Evolutionary conservation across 2,113 vertebrate species (phyloP).

Genomic region (Motacilla tschutschensis): DNA sequence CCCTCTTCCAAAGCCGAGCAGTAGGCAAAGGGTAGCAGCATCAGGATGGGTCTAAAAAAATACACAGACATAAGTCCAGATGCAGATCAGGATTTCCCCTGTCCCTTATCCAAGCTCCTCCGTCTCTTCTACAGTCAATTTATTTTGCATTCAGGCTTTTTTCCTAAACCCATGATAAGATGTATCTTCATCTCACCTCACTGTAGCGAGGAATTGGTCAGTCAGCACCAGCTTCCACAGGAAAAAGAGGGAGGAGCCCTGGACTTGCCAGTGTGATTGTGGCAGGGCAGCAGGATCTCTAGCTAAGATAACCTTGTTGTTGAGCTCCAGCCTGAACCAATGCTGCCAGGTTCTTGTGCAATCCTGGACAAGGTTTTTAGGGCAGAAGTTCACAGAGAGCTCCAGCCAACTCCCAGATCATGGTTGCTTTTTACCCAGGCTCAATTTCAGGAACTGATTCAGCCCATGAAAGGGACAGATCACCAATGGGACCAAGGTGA

Average conservation of each 20-base stretch:
- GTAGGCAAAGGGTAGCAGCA: background rate
- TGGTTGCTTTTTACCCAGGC: background rate
- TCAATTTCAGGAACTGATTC: slow-evolving; percentile 1
- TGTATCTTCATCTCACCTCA: background rate
- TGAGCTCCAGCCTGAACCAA: background rate
- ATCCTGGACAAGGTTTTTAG: background rate
- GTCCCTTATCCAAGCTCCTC: background rate
- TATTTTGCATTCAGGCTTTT: background rate
- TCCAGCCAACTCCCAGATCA: background rate
- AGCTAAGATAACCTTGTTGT: background rate
- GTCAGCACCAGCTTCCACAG: background rate
- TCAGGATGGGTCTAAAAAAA: background rate
- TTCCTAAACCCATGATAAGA: background rate
- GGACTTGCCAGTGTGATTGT: fast-evolving
- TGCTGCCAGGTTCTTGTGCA: background rate
- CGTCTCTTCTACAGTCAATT: background rate
- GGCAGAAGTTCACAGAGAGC: background rate
- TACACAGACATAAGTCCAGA: background rate
- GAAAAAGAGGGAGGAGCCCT: background rate
- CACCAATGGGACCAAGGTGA: background rate
- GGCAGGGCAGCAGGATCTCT: background rate
- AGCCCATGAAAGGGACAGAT: background rate
- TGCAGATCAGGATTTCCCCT: background rate
- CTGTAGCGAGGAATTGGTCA: fast-evolving
- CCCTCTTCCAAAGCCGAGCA: background rate